Conservation (phyloP, 2,797 vertebrate genomes). For the Girardinus metallicus region DNA sequence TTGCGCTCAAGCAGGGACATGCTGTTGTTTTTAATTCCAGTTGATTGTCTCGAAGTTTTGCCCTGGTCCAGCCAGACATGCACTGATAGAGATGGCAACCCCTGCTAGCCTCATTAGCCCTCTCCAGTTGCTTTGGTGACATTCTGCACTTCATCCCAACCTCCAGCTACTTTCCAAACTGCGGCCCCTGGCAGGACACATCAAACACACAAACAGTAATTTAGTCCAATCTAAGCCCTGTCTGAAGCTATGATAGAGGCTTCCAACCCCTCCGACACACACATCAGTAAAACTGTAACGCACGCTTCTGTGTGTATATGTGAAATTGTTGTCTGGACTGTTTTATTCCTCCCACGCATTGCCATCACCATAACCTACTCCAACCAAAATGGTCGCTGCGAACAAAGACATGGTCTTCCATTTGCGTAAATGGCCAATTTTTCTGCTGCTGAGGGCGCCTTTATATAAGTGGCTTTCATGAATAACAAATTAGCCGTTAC, state of each 20-base stretch:
- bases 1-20: conserved; percentile 15
- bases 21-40: conserved; percentile 55
- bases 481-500: conserved; percentile 67
- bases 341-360: conserved; percentile 38
- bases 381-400: conserved; percentile 41
- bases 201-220: conserved; percentile 58
- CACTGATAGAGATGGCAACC: conserved; percentile 51
- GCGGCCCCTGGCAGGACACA: conserved; percentile 11
- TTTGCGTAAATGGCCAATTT: conserved; percentile 76
- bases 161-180: conserved; percentile 22
- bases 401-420: conserved; percentile 69
- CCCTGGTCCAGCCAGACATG: conserved; percentile 4
- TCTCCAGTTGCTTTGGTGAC: conserved; percentile 74
- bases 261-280: conserved; percentile 51
- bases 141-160: conserved; percentile 61
- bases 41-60: conserved; percentile 51
- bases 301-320: conserved; percentile 26
- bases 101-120: conserved; percentile 69
- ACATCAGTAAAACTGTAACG: conserved; percentile 45
- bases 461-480: conserved; percentile 66
- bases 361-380: conserved; percentile 30
- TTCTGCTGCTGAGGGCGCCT: conserved; percentile 54
- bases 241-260: conserved; percentile 58
- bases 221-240: conserved; percentile 55
- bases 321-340: conserved; percentile 50